Evolutionary conservation across 2,888 invertebrate species (phyloP).

Genomic region (Lasioglossum lativentre): DNA sequence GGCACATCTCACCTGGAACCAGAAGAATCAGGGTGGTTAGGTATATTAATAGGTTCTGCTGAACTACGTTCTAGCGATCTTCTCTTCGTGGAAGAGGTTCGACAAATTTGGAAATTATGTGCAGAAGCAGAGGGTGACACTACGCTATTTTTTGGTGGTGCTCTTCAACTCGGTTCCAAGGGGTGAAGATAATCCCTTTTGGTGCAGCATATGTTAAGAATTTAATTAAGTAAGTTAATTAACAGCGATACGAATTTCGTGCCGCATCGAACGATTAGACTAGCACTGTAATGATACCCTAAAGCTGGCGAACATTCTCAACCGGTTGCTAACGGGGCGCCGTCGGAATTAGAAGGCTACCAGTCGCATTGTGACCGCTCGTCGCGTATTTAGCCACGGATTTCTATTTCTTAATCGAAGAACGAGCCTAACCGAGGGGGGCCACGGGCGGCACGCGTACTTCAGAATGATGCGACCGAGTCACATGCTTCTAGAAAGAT

Average conservation of each 20-base stretch:
- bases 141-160: too few species aligned
- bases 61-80: too few species aligned
- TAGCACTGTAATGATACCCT: neutral
- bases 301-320: neutral
- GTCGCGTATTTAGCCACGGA: slow-evolving; percentile 24
- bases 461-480: slow-evolving; percentile 64
- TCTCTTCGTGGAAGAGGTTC: neutral
- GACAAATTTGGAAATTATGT: neutral
- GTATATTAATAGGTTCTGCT: neutral
- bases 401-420: slow-evolving; percentile 37
- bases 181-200: too few species aligned
- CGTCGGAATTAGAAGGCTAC: slow-evolving; percentile 5
- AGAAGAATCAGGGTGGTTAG: slow-evolving; percentile 21
- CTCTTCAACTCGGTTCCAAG: neutral
- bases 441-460: neutral
- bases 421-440: slow-evolving; percentile 11
- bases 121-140: too few species aligned
- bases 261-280: too few species aligned
- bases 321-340: neutral
- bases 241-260: neutral
- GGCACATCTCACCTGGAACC: slow-evolving; percentile 93
- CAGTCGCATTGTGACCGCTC: neutral
- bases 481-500: slow-evolving; percentile 72
- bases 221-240: neutral
- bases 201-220: too few species aligned